These are phyloP conservation scores for Eupithecia centaureata DNA, from an alignment of 2,888 invertebrate species.

Conservation along the genomic window DNA sequence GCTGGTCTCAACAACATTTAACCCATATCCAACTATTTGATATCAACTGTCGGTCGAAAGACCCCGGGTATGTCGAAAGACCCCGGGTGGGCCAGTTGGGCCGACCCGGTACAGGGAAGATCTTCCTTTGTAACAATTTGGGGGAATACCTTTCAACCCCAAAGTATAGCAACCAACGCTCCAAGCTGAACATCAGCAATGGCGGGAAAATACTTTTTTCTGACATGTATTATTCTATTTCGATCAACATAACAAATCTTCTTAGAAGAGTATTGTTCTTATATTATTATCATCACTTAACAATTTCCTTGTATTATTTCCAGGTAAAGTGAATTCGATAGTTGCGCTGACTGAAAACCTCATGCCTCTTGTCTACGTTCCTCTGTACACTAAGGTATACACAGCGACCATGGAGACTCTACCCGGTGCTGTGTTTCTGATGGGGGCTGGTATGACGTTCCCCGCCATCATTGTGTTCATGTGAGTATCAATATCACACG, in stretches of 20 bases:
- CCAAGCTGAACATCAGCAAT: background rate
- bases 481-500: conserved; percentile 48
- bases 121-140: too few relatives aligned
- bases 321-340: conserved; percentile 86
- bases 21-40: too few relatives aligned
- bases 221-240: background rate
- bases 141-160: too few relatives aligned
- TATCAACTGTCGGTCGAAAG: too few relatives aligned
- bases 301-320: conserved; percentile 31
- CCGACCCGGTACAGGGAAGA: too few relatives aligned
- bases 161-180: background rate
- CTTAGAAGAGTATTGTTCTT: too few relatives aligned
- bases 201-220: background rate
- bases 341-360: conserved; percentile 84
- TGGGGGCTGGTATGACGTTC: conserved; percentile 83
- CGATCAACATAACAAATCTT: background rate
- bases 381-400: conserved; percentile 86
- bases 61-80: too few relatives aligned
- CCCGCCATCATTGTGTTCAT: conserved; percentile 28
- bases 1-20: too few relatives aligned
- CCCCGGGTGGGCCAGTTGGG: too few relatives aligned
- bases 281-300: too few relatives aligned
- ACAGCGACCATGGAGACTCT: conserved; percentile 84
- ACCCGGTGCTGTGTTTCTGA: conserved; percentile 85
- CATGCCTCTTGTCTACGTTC: conserved; percentile 86